A percentile compares a stretch with the other conserved stretches of the same genome.
These are phyloP conservation scores for Glyphotaelius pellucidus DNA, from an alignment of 2,888 invertebrate genomes.

Conservation along the genomic window DNA sequence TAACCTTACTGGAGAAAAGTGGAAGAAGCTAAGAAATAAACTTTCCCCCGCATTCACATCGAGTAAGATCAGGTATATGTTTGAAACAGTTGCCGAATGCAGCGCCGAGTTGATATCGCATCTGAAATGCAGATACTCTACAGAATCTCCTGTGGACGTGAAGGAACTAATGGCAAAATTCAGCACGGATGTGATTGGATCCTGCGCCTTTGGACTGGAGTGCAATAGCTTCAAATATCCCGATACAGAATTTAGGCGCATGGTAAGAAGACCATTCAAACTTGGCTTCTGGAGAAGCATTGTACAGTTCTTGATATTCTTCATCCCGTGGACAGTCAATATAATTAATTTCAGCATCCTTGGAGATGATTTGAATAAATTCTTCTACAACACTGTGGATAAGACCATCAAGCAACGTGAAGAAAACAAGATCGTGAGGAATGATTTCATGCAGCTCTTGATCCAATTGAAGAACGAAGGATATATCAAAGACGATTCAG, in stretches of 20 bases:
- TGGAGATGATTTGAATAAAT: no score
- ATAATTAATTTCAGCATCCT: slow-evolving; percentile 70
- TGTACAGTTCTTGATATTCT: slow-evolving; percentile 72
- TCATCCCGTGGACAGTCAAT: slow-evolving; percentile 73
- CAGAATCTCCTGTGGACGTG: no score
- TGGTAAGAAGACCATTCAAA: no score
- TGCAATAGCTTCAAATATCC: slow-evolving; percentile 72
- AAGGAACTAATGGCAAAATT: no score
- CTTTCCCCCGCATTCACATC: slow-evolving; percentile 42
- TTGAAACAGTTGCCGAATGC: no score
- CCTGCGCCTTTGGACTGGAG: slow-evolving; percentile 74
- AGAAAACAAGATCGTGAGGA: slow-evolving; percentile 72
- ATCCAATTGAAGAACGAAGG: slow-evolving; percentile 75
- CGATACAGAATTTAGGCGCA: no score
- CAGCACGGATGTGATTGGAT: slow-evolving; percentile 69
- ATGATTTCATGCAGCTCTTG: slow-evolving; percentile 78
- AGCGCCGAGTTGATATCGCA: no score
- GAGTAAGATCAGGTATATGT: no score
- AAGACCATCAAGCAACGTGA: slow-evolving; percentile 75
- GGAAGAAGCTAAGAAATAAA: slow-evolving; percentile 59
- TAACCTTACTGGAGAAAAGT: slow-evolving; percentile 49
- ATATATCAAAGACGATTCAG: slow-evolving; percentile 37
- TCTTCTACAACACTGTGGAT: slow-evolving; percentile 70
- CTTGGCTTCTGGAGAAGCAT: slow-evolving; percentile 66
- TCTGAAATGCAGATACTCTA: no score